A percentile compares a stretch with the other conserved stretches of the same genome.
These are phyloP conservation scores for Rhodinocichla rosea DNA, from an alignment of 2,113 vertebrate species.

Conservation along the genomic window DNA sequence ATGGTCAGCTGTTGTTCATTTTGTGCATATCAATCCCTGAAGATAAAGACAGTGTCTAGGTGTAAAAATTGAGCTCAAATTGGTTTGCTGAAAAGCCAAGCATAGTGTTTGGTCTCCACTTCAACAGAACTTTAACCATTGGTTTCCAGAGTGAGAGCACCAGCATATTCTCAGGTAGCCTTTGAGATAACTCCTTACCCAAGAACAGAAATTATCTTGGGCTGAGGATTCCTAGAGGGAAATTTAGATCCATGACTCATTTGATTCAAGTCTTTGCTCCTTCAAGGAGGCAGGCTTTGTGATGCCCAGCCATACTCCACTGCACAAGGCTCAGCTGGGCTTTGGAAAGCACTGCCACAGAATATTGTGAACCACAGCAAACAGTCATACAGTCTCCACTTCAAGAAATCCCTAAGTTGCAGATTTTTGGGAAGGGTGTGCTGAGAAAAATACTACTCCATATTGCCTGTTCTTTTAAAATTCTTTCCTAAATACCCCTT, in stretches of 20 bases:
- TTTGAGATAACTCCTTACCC: not conserved
- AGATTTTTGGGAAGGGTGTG: not conserved
- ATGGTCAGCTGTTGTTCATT: not conserved
- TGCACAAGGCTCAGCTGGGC: not conserved
- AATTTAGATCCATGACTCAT: not conserved
- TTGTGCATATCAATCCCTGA: not conserved
- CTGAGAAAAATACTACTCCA: not conserved
- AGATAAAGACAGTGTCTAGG: not conserved
- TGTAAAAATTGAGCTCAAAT: not conserved
- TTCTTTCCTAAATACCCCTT: not conserved
- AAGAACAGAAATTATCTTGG: not conserved
- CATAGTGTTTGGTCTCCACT: not conserved
- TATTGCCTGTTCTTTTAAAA: not conserved
- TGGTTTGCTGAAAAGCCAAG: not conserved
- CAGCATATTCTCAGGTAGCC: not conserved
- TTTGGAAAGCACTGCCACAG: not conserved
- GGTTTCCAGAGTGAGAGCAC: not conserved
- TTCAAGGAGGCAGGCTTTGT: rapidly evolving
- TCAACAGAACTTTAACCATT: not conserved
- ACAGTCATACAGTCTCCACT: not conserved
- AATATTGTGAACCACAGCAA: not conserved
- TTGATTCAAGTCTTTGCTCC: not conserved
- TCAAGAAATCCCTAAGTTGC: not conserved
- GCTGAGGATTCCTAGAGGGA: not conserved
- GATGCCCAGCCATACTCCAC: rapidly evolving